Conservation (phyloP, 2,797 vertebrate species). For the Clarias pachynema region DNA sequence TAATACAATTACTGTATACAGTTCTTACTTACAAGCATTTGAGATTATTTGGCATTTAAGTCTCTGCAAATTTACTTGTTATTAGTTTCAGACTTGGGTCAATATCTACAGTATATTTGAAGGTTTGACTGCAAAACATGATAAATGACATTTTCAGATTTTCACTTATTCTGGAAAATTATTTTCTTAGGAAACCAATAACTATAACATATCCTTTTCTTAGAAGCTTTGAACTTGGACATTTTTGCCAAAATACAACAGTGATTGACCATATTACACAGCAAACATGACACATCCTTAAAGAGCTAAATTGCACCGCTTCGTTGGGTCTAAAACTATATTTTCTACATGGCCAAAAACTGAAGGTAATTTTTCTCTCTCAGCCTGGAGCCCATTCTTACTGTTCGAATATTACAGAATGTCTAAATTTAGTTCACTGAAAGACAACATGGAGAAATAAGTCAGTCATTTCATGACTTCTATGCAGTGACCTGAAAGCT, state of each 20-base stretch:
- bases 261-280: too few relatives aligned
- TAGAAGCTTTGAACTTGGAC: too few relatives aligned
- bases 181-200: too few relatives aligned
- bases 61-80: neutral
- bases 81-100: neutral
- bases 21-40: neutral
- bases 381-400: neutral
- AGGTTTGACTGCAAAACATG: too few relatives aligned
- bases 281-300: too few relatives aligned
- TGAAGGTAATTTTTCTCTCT: neutral
- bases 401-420: neutral
- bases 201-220: too few relatives aligned
- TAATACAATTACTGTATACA: neutral
- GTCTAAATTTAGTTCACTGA: neutral
- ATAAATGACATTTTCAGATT: too few relatives aligned
- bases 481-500: neutral
- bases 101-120: neutral
- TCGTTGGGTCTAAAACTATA: neutral
- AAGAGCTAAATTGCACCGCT: too few relatives aligned
- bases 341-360: neutral
- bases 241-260: too few relatives aligned
- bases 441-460: neutral
- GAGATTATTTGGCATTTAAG: neutral
- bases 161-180: too few relatives aligned
- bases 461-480: neutral